Percentiles rank a stretch among this genome's conserved stretches.
phyloP scores from a whole-genome alignment of 2,797 vertebrate genomes.

The Alectoris magna region DNA sequence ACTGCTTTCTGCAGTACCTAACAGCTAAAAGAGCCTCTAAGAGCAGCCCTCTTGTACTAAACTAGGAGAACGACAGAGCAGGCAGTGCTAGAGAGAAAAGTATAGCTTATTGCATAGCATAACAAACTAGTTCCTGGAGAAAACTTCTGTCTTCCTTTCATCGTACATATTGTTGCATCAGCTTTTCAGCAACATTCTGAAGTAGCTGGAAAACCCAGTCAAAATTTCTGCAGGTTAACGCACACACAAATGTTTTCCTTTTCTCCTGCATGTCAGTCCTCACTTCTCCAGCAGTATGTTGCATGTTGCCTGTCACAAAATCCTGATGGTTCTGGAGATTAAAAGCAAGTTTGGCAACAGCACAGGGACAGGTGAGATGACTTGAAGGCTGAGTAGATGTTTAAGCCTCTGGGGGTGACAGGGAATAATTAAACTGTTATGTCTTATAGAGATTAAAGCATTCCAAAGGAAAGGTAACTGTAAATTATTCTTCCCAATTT shows the following conservation, averaged over 20 bases:
- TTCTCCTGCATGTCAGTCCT: neutral
- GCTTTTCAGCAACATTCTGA: constrained; percentile 14
- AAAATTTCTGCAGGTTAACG: constrained; percentile 7
- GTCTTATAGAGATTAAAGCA: constrained; percentile 26
- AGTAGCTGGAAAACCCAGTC: constrained; percentile 9
- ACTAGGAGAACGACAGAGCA: constrained; percentile 11
- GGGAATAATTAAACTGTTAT: constrained; percentile 58
- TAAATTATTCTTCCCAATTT: neutral
- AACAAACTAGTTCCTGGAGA: neutral
- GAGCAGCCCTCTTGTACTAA: constrained; percentile 1
- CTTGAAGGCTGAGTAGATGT: constrained; percentile 37
- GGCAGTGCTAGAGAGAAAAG: neutral
- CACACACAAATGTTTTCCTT: neutral
- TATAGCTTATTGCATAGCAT: neutral
- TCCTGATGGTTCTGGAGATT: constrained; percentile 25
- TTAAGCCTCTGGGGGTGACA: constrained; percentile 40
- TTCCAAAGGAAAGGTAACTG: neutral
- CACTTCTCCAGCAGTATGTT: constrained; percentile 5
- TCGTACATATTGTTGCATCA: constrained; percentile 1
- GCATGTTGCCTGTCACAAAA: constrained; percentile 28
- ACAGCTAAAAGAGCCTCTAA: neutral
- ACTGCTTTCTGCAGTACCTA: too few species aligned
- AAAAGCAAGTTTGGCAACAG: constrained; percentile 38
- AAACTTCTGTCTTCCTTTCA: constrained; percentile 28
- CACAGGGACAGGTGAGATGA: neutral